These are phyloP conservation scores for Propithecus deckenii DNA, from an alignment of 2,797 vertebrate genomes.

Conservation along the genomic window DNA sequence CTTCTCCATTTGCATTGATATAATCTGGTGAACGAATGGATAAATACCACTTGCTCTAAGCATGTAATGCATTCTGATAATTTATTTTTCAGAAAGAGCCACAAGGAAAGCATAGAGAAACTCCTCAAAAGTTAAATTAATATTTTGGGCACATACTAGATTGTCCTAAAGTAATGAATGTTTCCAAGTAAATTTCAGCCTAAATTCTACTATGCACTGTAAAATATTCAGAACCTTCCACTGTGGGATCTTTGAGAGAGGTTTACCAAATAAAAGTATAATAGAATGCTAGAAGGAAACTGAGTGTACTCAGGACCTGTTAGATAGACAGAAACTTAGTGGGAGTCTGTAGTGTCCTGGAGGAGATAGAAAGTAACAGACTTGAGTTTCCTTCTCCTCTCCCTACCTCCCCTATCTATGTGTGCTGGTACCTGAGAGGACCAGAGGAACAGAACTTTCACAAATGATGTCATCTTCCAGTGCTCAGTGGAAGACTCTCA, in stretches of 20 bases:
- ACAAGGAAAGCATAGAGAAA: not conserved
- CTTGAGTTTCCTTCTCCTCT: not conserved
- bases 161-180: not conserved
- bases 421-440: not conserved
- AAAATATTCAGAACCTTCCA: not conserved
- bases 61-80: not conserved
- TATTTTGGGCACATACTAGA: not conserved
- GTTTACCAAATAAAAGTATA: not conserved
- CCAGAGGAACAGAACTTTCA: not conserved
- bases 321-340: not conserved
- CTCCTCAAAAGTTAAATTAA: not conserved
- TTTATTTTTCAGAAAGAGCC: not conserved
- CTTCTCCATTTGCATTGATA: not conserved
- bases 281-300: not conserved
- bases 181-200: not conserved
- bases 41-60: not conserved
- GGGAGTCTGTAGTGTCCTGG: not conserved
- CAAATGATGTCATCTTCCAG: not conserved
- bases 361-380: not conserved
- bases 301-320: not conserved
- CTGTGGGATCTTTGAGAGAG: not conserved
- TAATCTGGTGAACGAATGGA: not conserved
- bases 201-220: not conserved
- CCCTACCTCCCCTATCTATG: accelerated
- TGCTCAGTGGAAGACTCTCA: not conserved